Base-by-base conservation (phyloP, 2,888 invertebrate species). In the Rhagium mordax region DNA sequence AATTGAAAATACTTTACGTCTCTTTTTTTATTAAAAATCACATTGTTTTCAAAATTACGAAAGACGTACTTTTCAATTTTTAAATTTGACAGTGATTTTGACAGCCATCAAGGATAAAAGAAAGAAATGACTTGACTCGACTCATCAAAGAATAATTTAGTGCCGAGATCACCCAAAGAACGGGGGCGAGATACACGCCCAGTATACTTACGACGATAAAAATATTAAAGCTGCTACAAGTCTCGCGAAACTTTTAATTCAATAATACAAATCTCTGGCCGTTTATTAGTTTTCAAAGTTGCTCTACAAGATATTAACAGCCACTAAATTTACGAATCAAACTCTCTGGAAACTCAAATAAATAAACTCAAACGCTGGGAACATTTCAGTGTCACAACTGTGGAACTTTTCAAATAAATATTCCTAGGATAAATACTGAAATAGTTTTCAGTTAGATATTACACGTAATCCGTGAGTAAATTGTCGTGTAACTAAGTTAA, bases 351-450 rank as follows among this genome's bases (percentile, higher is more conserved):
- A 78, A 79, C 79, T 76, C 74, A 60, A 76, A 79, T 78, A 79
- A 79, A 77, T 78, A 80, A 79, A 79, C 70, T 76, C 70, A 75
- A 78, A 71, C 61, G 74, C 74, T 72, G 75, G 77, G 78, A 79
- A 80, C 78, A 77, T 80, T 80, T 79, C 74, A 72, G 77, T 74
- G 78, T 79, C 79, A 77, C 71, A 78, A 74, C 71, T 69, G 57
- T 24, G 68, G 68, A 79, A 80, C 77, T 79, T 80, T 79, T 75
- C 76, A 77, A 74, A 80, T 79, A 77, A 78, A 78, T 78, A 78
- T 70, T 74, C 71, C 72, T 72, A 67, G 74, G 66, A 67, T 74
- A 74, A 78, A 71, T 75, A 65, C 24, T 49, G 33, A 48, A 65
- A 65, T 48, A 51, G 49, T 53, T 65, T n/a, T 48, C 16, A 21